Evolutionary conservation across 2,888 invertebrate species (phyloP), one percentile per base, ranked within the genome.

Genomic region (Drosophila pegasa): DNA sequence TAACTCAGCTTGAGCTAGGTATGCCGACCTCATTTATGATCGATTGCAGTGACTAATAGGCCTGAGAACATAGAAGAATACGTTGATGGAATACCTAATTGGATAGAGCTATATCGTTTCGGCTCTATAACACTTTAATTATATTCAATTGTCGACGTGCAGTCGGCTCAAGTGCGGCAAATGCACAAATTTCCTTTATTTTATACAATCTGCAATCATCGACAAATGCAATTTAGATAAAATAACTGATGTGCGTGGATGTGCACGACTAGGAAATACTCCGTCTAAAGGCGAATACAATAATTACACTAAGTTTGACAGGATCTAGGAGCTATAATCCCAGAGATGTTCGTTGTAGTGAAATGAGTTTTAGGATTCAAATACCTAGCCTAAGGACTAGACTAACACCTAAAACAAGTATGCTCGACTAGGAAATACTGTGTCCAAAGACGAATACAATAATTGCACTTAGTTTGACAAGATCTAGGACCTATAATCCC

Each of bases 1-100:
- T 10, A 35, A 16, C 22, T 51, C 12, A 8, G 5, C 27, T 14
- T 38, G 0, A 9, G 27, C 14, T 37, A 25, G 16, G 27, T 14
- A 31, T 20, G 31, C 12, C 59, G n/a, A 59, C 52, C 52, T 25
- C 59, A 59, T 12, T 33, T 16, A 43, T 16, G 16, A 61, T 59
- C 59, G 45, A 61, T 31, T 38, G 8, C 27, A 27, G 14, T 27
- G 37, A 38, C 8, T 14, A 52, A 52, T 22, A 25, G 25, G 7
- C 12, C n/a, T 25, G 35, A 33, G n/a, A 51, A 16, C 50, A 43
- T 43, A 43, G 55, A n/a, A n/a, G 31, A 29, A 33, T 5, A 6
- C 16, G 12, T 31, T 18, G 14, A 4, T 56, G 33, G 43, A 22
- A 45, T 60, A 57, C 14, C 12, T 16, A 43, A 58, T 31, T 47